Evolutionary conservation across 2,797 vertebrate species (phyloP), one percentile per base, ranked within the genome.

Genomic region (Smutsia temminckii): DNA sequence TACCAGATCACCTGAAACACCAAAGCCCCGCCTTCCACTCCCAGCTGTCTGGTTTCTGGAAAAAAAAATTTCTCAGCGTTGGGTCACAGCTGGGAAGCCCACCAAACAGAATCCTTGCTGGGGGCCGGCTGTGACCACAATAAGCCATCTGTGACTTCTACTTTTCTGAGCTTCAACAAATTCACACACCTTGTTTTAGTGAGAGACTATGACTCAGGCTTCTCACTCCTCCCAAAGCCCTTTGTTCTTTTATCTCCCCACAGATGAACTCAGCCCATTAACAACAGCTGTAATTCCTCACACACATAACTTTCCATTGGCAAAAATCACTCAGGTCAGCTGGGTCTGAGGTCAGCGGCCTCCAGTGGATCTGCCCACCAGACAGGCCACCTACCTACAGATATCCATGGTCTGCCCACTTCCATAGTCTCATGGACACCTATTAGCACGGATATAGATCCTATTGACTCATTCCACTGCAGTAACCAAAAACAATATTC

Each of bases 31-130:
- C 93, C 59, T 91, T 80, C n/a, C 11, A 79, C 78, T 96, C 94
- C 92, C 10, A 14, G 61, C 79, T 63, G 20, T 37, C 91, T 6
- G 18, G 86, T 32, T 91, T 17, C 9, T 92, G 20, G 97, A 86
- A 96, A 93, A 94, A 91, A 95, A 94, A 80, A 17, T 83, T 96
- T 91, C 97, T 97, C 97, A 92, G 75, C n/a, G 55, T 63, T 4
- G 3, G 46, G 34, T 74, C 40, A 13, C 0, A 0, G 23, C 0
- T 17, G 55, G 12, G 1, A 87, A 66, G 64, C 23, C 8, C 6
- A 66, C 59, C 51, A 2, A 0, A 20, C 94, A 90, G 34, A 6
- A 78, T 68, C 89, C 16, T 61, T 55, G 51, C 90, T 53, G 42
- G 85, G 83, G 93, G 80, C 93, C 85, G 64, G 71, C 71, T 51